A percentile compares a stretch with the other conserved stretches of the same genome.
These are phyloP conservation scores for Phrynocephalus forsythii DNA, from an alignment of 2,797 vertebrate species.

Conservation along the genomic window DNA sequence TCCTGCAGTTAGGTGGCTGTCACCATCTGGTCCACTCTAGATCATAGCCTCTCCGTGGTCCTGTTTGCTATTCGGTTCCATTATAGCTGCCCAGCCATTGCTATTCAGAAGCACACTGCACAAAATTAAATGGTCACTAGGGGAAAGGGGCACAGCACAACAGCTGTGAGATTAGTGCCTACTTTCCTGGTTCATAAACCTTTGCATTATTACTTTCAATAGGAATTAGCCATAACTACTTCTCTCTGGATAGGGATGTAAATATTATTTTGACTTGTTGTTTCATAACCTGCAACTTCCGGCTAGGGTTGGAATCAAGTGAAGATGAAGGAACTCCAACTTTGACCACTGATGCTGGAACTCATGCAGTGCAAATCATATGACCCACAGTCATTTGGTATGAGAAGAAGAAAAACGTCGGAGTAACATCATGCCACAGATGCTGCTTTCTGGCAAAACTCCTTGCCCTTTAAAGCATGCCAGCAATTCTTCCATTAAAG, in stretches of 20 bases:
- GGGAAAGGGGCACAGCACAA: neutral
- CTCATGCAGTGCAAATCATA: conserved; percentile 2
- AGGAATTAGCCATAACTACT: neutral
- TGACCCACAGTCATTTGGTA: conserved; percentile 9
- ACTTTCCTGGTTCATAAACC: conserved; percentile 9
- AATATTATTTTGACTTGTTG: neutral
- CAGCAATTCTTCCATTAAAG: conserved; percentile 60
- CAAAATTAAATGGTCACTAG: conserved; percentile 1
- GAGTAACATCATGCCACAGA: conserved; percentile 36
- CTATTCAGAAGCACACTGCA: neutral
- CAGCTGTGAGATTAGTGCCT: neutral
- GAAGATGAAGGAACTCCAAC: neutral
- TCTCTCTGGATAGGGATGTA: neutral
- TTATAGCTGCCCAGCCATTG: conserved; percentile 3
- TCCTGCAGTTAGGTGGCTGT: neutral
- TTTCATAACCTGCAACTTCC: neutral
- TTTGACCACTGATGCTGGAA: neutral
- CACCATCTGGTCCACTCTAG: conserved; percentile 15
- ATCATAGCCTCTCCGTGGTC: neutral
- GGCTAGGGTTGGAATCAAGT: neutral
- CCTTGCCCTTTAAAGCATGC: conserved; percentile 54
- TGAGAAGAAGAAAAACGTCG: conserved; percentile 20
- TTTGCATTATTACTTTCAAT: neutral
- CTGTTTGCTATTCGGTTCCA: neutral
- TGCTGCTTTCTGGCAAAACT: conserved; percentile 45